Evolutionary conservation across 2,797 vertebrate genomes (phyloP).

Genomic region (Setipinna tenuifilis): DNA sequence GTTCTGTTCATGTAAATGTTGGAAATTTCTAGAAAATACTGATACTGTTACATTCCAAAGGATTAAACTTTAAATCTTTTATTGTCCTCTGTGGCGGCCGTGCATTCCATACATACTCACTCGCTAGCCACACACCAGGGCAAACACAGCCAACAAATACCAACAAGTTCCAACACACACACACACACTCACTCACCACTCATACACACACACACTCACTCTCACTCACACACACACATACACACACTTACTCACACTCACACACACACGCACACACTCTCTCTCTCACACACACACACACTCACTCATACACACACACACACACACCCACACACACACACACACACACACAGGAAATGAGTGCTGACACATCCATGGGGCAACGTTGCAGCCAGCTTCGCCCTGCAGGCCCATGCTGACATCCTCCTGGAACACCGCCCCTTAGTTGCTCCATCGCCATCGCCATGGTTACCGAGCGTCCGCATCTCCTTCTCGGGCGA

Average conservation of each 20-base stretch:
- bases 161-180: background rate
- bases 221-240: background rate
- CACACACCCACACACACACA: background rate
- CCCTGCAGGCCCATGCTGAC: background rate
- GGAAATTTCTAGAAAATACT: slow-evolving; percentile 18
- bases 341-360: background rate
- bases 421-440: background rate
- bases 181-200: background rate
- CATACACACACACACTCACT: background rate
- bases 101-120: slow-evolving; percentile 4
- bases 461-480: slow-evolving; percentile 38
- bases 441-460: background rate
- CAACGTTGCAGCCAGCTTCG: background rate
- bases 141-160: background rate
- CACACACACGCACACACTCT: background rate
- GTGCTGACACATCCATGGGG: background rate
- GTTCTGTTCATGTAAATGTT: background rate
- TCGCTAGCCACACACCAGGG: background rate
- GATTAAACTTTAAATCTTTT: slow-evolving; percentile 17
- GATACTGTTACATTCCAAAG: slow-evolving; percentile 17
- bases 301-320: background rate
- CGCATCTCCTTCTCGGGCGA: slow-evolving; percentile 59
- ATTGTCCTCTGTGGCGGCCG: background rate
- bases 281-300: no score
- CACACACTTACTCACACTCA: background rate